A percentile compares a stretch with the other conserved stretches of the same genome.
Conservation (phyloP, 2,888 invertebrate species). For the Rhingia rostrata region DNA sequence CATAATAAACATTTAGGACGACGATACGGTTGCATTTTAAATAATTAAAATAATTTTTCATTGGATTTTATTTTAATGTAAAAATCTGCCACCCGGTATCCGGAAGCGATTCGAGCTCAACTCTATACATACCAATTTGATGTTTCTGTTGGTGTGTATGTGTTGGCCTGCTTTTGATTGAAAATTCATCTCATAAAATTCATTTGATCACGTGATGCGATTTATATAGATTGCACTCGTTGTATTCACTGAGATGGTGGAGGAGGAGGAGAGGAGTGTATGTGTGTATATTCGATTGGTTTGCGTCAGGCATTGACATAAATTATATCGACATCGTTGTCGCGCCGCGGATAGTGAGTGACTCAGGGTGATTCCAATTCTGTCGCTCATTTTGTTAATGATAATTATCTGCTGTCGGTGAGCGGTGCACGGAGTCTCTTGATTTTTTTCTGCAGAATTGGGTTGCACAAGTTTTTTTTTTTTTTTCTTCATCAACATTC, state of each 20-base stretch:
- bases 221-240: slow-evolving; percentile 54
- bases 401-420: slow-evolving; percentile 54
- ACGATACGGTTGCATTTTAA: slow-evolving; percentile 68
- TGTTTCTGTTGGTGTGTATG: not conserved
- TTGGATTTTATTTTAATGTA: slow-evolving; percentile 71
- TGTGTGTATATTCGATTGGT: slow-evolving; percentile 49
- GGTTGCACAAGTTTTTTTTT: not conserved
- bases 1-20: slow-evolving; percentile 70
- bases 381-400: slow-evolving; percentile 68
- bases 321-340: slow-evolving; percentile 68
- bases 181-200: slow-evolving; percentile 75
- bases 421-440: slow-evolving; percentile 3
- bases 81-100: not conserved
- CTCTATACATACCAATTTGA: not conserved
- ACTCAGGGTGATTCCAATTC: slow-evolving; percentile 62
- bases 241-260: not conserved
- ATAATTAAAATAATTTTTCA: slow-evolving; percentile 76
- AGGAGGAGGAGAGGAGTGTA: not conserved
- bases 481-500: not conserved
- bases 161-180: slow-evolving; percentile 69
- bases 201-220: slow-evolving; percentile 72
- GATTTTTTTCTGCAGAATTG: slow-evolving; percentile 23
- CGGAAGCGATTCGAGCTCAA: not conserved
- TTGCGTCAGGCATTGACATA: slow-evolving; percentile 68
- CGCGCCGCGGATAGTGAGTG: slow-evolving; percentile 25